Base-by-base conservation (phyloP, 2,888 invertebrate species). In the Carpatolechia fugitivella region DNA sequence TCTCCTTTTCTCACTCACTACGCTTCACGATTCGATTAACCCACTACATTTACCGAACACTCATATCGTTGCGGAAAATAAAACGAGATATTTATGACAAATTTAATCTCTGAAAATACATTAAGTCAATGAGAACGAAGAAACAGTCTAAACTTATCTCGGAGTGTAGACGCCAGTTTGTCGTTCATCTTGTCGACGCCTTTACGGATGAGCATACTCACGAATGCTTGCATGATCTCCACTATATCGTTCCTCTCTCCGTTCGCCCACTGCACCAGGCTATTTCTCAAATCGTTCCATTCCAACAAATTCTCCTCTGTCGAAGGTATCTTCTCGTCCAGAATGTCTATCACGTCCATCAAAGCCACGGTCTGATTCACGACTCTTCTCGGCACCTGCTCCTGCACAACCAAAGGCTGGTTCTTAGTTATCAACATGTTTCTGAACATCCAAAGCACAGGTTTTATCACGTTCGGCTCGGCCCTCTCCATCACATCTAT, bases 301-400 rank as follows among this genome's bases (percentile, higher is more conserved):
- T 64, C 65, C 3, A 60, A 29, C 0, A 13, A 38, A 35, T 67
- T 70, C 0, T 59, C 35, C 2, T 72, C 71, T 5, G 62, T 60
- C 0, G 63, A 57, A 0, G 64, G 64, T 11, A 76, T 44, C 0
- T 61, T 60, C 0, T 61, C 60, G 10, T 79, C 71, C 2, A 71
- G 16, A 3, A 60, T 50, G 7, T 78, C 67, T 0, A 78, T 16
- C 0, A 76, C 53, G 4, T 74, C 70, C n/a, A 77, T 54, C n/a
- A 76, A 61, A 0, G 70, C 70, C 5, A 76, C 31, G 0, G 80
- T 75, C 16, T 62, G 62, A 2, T 72, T 70, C 0, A 63, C 52
- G 7, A 73, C 52, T 3, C 58, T 33, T 1, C 53, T 57, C 8
- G 60, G 59, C 0, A 16, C 35, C 24, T 47, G 11, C 24, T 24